Base-by-base conservation (phyloP, 2,797 vertebrate genomes). In the Ctenochaetus hawaiiensis region DNA sequence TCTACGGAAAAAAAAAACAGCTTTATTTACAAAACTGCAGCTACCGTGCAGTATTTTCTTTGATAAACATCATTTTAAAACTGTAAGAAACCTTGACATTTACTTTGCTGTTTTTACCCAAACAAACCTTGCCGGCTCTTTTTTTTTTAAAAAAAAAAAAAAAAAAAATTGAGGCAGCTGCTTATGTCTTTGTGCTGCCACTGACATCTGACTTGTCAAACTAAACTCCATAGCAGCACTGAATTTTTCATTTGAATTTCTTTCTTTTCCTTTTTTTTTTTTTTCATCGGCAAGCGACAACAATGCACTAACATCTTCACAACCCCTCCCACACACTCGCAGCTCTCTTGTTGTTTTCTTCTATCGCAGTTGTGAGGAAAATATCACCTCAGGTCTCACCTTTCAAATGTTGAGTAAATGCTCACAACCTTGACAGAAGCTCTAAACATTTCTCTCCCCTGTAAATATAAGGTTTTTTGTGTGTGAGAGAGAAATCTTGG, bases 361-460 rank as follows among this genome's bases (percentile, higher is more conserved):
- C 87, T 62, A 61, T 81, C 72, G 18, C 45, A 59, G 58, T 77
- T 80, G 60, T 75, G 85, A 85, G 76, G 72, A 75, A 90, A 90
- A 90, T 76, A 86, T 92, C 84, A 94, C 92, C 92, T 90, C 87
- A 26, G 91, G 90, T 89, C 74, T 89, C 77, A 81, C 80, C 87
- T 93, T 92, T 93, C 67, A 91, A 89, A 86, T 78, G 77, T 58
- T 62, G 78, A 78, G 63, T 80, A 80, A 82, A 74, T 52, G 57
- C 82, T 82, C 68, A 45, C 68, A 86, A 82, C 71, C 74, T 84
- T 81, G 82, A 87, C 78, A 77, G 84, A 83, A 72, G 79, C 84
- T 87, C 89, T 88, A 87, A 92, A 90, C 78, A 88, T 69, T 85
- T 76, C 61, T 57, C 82, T 57, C 70, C 68, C 74, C 43, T 62